phyloP scores from a whole-genome alignment of 2,888 invertebrate species.

The Myathropa florea region DNA sequence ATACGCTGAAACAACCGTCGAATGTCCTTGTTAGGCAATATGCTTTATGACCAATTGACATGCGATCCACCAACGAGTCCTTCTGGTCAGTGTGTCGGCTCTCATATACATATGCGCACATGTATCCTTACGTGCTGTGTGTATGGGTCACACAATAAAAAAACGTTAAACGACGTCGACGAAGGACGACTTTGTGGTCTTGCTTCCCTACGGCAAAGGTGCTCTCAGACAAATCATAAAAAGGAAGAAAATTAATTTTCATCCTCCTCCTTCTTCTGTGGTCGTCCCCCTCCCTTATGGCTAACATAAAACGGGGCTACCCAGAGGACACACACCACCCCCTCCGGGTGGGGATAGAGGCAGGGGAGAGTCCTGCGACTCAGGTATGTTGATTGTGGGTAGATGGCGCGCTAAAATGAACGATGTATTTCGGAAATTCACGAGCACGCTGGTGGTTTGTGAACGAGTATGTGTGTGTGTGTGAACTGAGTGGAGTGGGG shows the following conservation, averaged over 20 bases:
- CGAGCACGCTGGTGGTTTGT: neutral
- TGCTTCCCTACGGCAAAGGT: slow-evolving; percentile 41
- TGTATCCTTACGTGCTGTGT: neutral
- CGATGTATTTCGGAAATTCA: slow-evolving; percentile 68
- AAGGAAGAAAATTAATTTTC: slow-evolving; percentile 69
- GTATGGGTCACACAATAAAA: slow-evolving; percentile 48
- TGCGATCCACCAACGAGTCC: slow-evolving; percentile 50
- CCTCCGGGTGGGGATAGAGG: neutral
- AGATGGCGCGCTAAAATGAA: slow-evolving; percentile 67
- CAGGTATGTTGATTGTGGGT: slow-evolving; percentile 21
- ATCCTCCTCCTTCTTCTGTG: slow-evolving; percentile 11
- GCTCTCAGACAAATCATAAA: slow-evolving; percentile 70
- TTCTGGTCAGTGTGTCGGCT: slow-evolving; percentile 26
- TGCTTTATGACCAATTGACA: slow-evolving; percentile 69
- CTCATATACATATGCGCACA: neutral
- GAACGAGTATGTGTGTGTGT: neutral
- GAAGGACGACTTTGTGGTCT: slow-evolving; percentile 39
- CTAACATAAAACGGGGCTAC: neutral
- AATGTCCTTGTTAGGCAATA: slow-evolving; percentile 68
- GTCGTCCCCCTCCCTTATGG: neutral
- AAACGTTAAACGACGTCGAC: slow-evolving; percentile 51
- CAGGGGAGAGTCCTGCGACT: neutral
- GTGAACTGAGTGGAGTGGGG: neutral
- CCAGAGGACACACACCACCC: neutral
- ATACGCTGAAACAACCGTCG: slow-evolving; percentile 46